Base-by-base conservation (phyloP, 2,113 vertebrate species). In the Shinisaurus crocodilurus region DNA sequence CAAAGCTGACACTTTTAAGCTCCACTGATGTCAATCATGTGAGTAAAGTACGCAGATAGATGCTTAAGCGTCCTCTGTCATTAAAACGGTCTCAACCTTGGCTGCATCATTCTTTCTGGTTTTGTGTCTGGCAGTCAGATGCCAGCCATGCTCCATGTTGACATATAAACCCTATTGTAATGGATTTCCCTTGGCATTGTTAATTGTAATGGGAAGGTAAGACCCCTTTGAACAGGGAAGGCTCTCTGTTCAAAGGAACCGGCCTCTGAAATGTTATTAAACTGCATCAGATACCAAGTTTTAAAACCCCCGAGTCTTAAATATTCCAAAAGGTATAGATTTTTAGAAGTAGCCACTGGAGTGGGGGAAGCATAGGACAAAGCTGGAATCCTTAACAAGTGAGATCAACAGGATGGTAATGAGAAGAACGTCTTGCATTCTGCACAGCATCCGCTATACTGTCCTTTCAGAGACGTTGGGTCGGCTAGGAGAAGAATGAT, bases 291-390 rank as follows among this genome's bases (percentile, higher is more conserved):
- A 27, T 20, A 20, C 32, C 1, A n/a, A 70, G 37, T 69, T 37
- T 45, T 48, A 54, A 80, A 80, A 5, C 75, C 50, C 9, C 25
- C 23, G 90, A 63, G 70, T 37, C 77, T 60, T 67, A 27, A 34
- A 76, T 77, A 54, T 83, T 70, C 48, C 32, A 32, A 82, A 75
- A 16, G 43, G 20, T 67, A 85, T 48, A 87, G 63, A 82, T 86
- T 83, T 92, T 83, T 45, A 81, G 67, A 50, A 81, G 29, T 12
- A 40, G 40, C 74, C 43, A 27, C 2, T 2, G 29, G n/a, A 43
- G 37, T 2, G 57, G 45, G 43, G n/a, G 10, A 69, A 16, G 40
- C 48, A 9, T 18, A 32, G 86, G 27, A 65, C 86, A 32, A 37
- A 60, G 5, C 54, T 91, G 48, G 65, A 69, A 77, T 79, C 27